Percentiles rank a stretch among this genome's conserved stretches.
phyloP scores from a whole-genome alignment of 2,888 invertebrate species.

The Tethea ocularis region DNA sequence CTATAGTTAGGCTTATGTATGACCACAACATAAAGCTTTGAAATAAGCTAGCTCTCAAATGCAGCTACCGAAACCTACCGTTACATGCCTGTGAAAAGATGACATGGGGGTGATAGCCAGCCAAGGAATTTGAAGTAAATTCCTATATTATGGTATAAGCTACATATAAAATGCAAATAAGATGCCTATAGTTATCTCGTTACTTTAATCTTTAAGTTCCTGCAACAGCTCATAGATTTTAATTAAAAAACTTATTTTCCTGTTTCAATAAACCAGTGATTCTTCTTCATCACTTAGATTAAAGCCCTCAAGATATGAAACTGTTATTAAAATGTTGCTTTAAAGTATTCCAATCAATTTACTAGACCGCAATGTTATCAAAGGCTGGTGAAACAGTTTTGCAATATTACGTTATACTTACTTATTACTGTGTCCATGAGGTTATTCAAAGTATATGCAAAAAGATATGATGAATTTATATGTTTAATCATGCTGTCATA shows the following conservation, averaged over 20 bases:
- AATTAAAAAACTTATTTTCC: neutral
- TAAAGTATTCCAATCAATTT: conserved; percentile 11
- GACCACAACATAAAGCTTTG: too few relatives aligned
- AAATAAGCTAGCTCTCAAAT: too few relatives aligned
- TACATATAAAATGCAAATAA: neutral
- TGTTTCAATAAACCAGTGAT: neutral
- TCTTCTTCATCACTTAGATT: conserved; percentile 3
- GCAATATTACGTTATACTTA: conserved; percentile 7
- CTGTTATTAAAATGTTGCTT: conserved; percentile 10
- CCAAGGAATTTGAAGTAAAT: too few relatives aligned
- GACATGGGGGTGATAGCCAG: too few relatives aligned
- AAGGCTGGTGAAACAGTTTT: conserved; percentile 3
- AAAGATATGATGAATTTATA: too few relatives aligned
- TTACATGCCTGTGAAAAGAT: too few relatives aligned
- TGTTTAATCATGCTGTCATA: too few relatives aligned
- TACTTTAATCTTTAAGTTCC: neutral
- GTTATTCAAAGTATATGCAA: neutral
- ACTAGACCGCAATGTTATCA: conserved; percentile 9
- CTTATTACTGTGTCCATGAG: neutral
- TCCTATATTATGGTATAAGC: too few relatives aligned
- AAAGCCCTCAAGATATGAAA: neutral
- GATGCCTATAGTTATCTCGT: neutral
- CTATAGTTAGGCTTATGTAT: too few relatives aligned
- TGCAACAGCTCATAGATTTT: neutral
- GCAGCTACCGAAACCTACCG: too few relatives aligned